Percentiles rank a stretch among this genome's conserved stretches.
These are phyloP conservation scores for Steinernema hermaphroditum DNA, from an alignment of 2,888 invertebrate species.

Conservation along the genomic window DNA sequence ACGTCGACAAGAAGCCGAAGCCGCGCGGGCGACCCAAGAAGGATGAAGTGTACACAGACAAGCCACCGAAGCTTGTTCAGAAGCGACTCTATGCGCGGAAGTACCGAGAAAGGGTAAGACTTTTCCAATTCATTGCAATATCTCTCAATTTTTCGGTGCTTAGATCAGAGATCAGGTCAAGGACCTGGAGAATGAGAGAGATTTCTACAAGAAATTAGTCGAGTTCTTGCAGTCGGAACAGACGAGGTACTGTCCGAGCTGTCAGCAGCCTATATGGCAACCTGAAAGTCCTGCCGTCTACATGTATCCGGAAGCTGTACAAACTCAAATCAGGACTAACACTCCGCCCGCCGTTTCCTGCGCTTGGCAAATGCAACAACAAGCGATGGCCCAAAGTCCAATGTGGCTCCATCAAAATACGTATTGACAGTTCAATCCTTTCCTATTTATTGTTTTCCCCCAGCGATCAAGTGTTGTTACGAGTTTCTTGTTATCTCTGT, in stretches of 20 bases:
- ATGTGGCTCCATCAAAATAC: no score
- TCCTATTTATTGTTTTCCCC: no score
- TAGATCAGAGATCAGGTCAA: not conserved
- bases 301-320: no score
- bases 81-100: not conserved
- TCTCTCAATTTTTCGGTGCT: not conserved
- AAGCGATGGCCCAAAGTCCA: no score
- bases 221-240: not conserved
- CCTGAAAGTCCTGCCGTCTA: no score
- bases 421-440: no score
- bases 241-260: not conserved
- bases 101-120: not conserved
- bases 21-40: not conserved
- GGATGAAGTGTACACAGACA: not conserved
- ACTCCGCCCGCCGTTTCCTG: no score
- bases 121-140: not conserved
- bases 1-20: not conserved
- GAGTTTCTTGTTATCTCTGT: no score
- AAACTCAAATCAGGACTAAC: no score
- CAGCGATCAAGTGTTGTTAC: no score
- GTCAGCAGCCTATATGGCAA: no score
- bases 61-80: conserved; percentile 4
- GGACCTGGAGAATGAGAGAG: not conserved
- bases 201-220: not conserved
- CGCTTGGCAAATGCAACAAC: no score